A percentile compares a stretch with the other conserved stretches of the same genome.
Conservation (phyloP, 2,888 invertebrate genomes). For the Lamellibrachia satsuma region DNA sequence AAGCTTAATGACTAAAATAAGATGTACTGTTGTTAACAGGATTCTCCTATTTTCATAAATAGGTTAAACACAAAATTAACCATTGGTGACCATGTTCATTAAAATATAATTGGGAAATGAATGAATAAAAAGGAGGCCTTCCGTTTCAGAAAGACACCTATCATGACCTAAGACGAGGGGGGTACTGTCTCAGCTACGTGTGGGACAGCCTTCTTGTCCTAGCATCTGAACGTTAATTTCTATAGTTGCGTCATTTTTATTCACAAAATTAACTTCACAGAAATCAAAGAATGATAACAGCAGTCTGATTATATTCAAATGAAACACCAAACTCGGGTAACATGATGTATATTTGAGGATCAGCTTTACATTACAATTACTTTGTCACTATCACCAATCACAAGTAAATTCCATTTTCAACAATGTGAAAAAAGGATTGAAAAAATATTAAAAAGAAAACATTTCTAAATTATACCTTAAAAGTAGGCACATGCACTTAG, state of each 20-base stretch:
- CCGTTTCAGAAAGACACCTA: too few relatives aligned
- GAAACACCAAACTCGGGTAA: not conserved
- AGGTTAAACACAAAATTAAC: not conserved
- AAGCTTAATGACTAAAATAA: too few relatives aligned
- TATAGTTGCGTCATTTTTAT: too few relatives aligned
- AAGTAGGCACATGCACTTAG: too few relatives aligned
- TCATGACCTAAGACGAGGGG: too few relatives aligned
- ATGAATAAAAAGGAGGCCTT: too few relatives aligned
- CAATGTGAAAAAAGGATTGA: not conserved
- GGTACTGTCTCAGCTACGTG: too few relatives aligned
- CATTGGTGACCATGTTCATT: not conserved
- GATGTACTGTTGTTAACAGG: too few relatives aligned
- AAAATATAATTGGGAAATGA: not conserved
- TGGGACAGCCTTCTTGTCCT: too few relatives aligned
- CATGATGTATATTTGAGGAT: not conserved
- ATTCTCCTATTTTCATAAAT: not conserved
- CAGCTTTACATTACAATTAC: not conserved
- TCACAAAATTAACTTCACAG: not conserved
- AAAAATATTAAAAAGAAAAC: not conserved
- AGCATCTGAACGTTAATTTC: too few relatives aligned
- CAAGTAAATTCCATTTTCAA: not conserved
- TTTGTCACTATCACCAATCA: not conserved
- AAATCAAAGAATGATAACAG: not conserved
- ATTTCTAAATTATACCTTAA: not conserved
- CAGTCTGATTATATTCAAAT: not conserved